Conservation (phyloP, 2,888 invertebrate genomes). For the Eumerus sabulonum region DNA sequence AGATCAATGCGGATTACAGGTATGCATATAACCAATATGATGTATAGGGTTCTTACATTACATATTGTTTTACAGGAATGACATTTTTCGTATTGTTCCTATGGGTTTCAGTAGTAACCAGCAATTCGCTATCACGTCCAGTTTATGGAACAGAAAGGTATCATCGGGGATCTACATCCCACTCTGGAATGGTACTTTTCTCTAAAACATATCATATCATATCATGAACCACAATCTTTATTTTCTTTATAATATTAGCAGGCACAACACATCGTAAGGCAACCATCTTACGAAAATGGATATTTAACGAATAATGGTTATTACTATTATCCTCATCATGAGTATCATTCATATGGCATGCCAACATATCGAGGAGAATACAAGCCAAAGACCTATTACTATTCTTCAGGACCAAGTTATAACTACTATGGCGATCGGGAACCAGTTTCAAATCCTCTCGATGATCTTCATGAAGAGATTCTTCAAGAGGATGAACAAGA, state of each 20-base stretch:
- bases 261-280: slow-evolving; percentile 40
- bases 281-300: slow-evolving; percentile 45
- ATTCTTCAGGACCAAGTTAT: slow-evolving; percentile 77
- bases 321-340: slow-evolving; percentile 69
- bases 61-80: slow-evolving; percentile 40
- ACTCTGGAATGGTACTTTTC: slow-evolving; percentile 43
- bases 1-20: too few relatives aligned
- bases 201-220: too few relatives aligned
- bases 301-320: slow-evolving; percentile 66
- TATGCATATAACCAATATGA: too few relatives aligned
- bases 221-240: background rate
- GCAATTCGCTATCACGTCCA: slow-evolving; percentile 60
- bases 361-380: slow-evolving; percentile 73
- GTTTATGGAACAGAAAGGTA: slow-evolving; percentile 70
- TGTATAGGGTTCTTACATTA: too few relatives aligned
- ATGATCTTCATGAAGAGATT: slow-evolving; percentile 82
- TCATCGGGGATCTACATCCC: slow-evolving; percentile 58
- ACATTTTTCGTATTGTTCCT: slow-evolving; percentile 28
- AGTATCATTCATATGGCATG: slow-evolving; percentile 70
- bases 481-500: slow-evolving; percentile 83
- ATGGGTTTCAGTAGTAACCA: slow-evolving; percentile 29
- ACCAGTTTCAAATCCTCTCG: slow-evolving; percentile 79
- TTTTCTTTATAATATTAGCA: slow-evolving; percentile 4
- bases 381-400: slow-evolving; percentile 78
- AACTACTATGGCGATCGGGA: slow-evolving; percentile 77